Conservation (phyloP, 2,797 vertebrate species). For the Sus cebifrons region DNA sequence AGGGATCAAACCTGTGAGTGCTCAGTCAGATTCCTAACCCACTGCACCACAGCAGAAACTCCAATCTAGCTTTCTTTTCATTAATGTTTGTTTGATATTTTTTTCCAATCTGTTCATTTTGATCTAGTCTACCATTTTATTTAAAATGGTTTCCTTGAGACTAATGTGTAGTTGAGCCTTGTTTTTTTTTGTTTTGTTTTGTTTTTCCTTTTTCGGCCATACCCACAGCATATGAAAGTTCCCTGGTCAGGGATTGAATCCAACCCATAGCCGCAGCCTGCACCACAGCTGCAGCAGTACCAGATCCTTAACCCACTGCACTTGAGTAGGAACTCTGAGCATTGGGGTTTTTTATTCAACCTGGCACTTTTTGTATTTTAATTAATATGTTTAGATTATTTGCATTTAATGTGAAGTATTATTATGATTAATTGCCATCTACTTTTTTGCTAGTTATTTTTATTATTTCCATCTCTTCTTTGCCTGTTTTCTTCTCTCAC, state of each 20-base stretch:
- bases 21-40: too few species aligned
- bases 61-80: background rate
- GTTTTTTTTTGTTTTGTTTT: background rate
- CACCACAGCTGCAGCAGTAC: too few species aligned
- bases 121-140: background rate
- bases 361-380: background rate
- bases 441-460: background rate
- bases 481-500: background rate
- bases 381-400: background rate
- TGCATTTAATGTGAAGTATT: background rate
- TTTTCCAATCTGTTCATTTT: background rate
- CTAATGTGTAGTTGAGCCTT: background rate
- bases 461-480: background rate
- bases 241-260: too few species aligned
- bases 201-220: too few species aligned
- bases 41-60: too few species aligned
- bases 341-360: background rate
- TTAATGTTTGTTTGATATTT: background rate
- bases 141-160: background rate
- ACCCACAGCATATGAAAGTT: too few species aligned
- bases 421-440: background rate
- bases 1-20: too few species aligned
- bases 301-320: too few species aligned
- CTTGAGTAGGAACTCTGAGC: too few species aligned
- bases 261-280: too few species aligned